Evolutionary conservation across 2,888 invertebrate species (phyloP).

Genomic region (Nephrotoma appendiculata): DNA sequence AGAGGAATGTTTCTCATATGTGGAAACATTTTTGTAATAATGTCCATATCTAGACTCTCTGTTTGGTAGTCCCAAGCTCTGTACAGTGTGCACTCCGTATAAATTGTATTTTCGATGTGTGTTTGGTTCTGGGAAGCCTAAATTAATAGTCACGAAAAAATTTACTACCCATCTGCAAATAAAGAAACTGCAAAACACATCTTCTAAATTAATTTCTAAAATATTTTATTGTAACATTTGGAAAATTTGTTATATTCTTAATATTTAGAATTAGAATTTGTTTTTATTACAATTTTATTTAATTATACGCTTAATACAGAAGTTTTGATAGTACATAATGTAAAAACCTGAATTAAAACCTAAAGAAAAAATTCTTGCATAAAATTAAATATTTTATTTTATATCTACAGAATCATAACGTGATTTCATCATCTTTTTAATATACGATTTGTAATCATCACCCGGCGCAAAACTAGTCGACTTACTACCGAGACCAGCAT

Average conservation of each 20-base stretch:
- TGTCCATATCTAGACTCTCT: too few relatives aligned
- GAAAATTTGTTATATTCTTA: background rate
- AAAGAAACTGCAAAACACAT: too few relatives aligned
- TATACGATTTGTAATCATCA: constrained; percentile 32
- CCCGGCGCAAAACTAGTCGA: constrained; percentile 23
- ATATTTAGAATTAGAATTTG: background rate
- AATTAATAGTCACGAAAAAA: too few relatives aligned
- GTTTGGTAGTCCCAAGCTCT: too few relatives aligned
- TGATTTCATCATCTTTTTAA: constrained; percentile 34
- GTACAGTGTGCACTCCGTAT: too few relatives aligned
- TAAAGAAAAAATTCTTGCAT: background rate
- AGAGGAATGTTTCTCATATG: too few relatives aligned
- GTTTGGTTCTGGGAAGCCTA: too few relatives aligned
- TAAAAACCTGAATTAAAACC: background rate
- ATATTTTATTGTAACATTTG: background rate
- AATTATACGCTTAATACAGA: background rate
- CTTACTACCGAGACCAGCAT: constrained; percentile 79
- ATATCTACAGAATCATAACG: constrained; percentile 29
- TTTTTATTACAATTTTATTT: background rate
- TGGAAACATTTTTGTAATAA: too few relatives aligned
- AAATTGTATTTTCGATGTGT: too few relatives aligned
- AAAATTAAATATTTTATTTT: constrained; percentile 11
- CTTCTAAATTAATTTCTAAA: too few relatives aligned
- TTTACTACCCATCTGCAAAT: too few relatives aligned
- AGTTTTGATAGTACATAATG: background rate